phyloP scores from a whole-genome alignment of 2,888 invertebrate genomes.

The Brachypterus glaber region DNA sequence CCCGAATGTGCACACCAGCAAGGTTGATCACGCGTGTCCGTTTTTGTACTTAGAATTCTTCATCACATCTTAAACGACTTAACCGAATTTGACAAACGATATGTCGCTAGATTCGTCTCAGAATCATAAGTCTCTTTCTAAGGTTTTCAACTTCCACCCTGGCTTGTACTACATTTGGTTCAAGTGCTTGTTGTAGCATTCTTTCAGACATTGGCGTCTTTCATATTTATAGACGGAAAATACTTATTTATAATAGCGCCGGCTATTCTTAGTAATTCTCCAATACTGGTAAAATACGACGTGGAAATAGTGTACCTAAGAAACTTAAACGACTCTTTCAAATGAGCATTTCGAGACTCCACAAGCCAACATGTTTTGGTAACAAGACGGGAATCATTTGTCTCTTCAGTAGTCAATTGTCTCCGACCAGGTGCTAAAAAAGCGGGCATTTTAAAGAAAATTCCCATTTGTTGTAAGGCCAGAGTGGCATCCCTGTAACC shows the following conservation, averaged over 20 bases:
- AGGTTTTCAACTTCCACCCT: slow-evolving; percentile 8
- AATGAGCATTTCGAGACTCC: too few relatives aligned
- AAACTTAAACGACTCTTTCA: too few relatives aligned
- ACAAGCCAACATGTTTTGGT: slow-evolving; percentile 4
- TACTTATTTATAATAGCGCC: slow-evolving; percentile 4
- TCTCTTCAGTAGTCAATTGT: slow-evolving; percentile 3
- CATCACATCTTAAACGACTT: too few relatives aligned
- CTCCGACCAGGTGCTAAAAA: slow-evolving; percentile 4
- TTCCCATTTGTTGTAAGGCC: neutral
- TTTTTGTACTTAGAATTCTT: too few relatives aligned
- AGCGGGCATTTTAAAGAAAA: too few relatives aligned
- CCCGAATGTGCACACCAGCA: too few relatives aligned
- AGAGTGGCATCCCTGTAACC: slow-evolving; percentile 8
- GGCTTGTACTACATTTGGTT: slow-evolving; percentile 9
- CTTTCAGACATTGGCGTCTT: slow-evolving; percentile 7
- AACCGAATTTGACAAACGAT: too few relatives aligned
- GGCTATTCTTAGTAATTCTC: neutral
- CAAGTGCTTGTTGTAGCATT: slow-evolving; percentile 4
- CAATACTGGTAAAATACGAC: slow-evolving; percentile 6
- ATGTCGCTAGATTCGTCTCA: too few relatives aligned
- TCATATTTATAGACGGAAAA: slow-evolving; percentile 8
- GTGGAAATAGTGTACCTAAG: too few relatives aligned
- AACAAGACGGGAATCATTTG: slow-evolving; percentile 1
- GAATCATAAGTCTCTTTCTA: slow-evolving; percentile 4
- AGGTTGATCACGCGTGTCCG: too few relatives aligned